Evolutionary conservation across 2,888 invertebrate genomes (phyloP), one percentile per base, ranked within the genome.

Genomic region (Acleris literana): DNA sequence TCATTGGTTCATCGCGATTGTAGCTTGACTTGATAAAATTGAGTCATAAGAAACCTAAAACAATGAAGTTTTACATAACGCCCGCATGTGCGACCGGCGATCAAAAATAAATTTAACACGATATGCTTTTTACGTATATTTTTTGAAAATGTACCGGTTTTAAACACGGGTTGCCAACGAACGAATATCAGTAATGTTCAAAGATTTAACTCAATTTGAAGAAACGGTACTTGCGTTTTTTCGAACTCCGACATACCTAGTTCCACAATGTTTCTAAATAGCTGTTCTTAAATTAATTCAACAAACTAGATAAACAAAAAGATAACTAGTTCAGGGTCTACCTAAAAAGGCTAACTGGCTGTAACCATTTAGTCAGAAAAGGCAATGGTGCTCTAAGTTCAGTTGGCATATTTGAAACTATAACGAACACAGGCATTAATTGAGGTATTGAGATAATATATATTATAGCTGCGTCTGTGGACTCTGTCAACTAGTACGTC

Each of bases 21-120:
- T 39, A 13, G 16, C 9, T n/a, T 13, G 25, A 39, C 43, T 48
- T 43, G 18, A 56, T 39, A 43, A 49, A 39, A 49, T 55, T 51
- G 22, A 79, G 81, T 78, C 75, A 82, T 80, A 84, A 83, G 84
- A 84, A 89, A 85, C 84, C 84, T 84, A 84, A 84, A 84, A 85
- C 82, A 81, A 83, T 84, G 78, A 55, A 62, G 60, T 84, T 76
- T 85, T 80, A 83, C 79, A 85, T 84, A 88, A 87, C 81, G 78
- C 89, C 89, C 89, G 90, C 86, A 88, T 89, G 76, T 68, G 71
- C 16, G 51, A 25, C 46, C 25, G 39, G 48, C 22, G 13, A n/a
- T 46, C 6, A 17, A 46, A 46, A 46, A n/a, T n/a, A 17, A 46
- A 6, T 5, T 17, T 5, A n/a, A 46, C 6, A 17, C 17, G 17